Percentiles rank a stretch among this genome's conserved stretches.
These are phyloP conservation scores for Trichonephila inaurata DNA, from an alignment of 1,140 invertebrate species.

Conservation along the genomic window DNA sequence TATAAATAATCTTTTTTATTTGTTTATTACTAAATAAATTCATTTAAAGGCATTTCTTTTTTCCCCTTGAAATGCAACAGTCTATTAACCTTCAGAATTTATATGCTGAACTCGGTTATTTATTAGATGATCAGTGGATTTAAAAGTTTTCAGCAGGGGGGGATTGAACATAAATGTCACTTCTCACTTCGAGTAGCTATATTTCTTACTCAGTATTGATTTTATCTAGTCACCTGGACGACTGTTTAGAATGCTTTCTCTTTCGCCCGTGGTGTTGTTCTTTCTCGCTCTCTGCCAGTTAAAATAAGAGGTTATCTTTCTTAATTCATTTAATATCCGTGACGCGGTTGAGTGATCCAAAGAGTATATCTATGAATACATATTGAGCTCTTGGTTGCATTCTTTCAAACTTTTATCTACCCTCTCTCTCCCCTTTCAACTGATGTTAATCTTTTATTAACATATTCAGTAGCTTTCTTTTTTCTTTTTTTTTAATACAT, in stretches of 20 bases:
- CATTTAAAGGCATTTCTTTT: background rate
- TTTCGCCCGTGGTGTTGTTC: background rate
- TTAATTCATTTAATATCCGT: background rate
- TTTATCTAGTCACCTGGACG: background rate
- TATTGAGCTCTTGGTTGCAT: background rate
- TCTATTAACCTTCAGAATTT: background rate
- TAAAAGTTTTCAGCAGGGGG: slow-evolving; percentile 1
- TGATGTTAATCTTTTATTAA: background rate
- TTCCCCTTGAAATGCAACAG: background rate
- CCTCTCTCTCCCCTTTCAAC: background rate
- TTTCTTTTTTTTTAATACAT: background rate
- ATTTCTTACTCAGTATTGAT: background rate
- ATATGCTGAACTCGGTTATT: background rate
- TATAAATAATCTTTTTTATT: too few species aligned
- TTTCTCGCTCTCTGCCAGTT: background rate
- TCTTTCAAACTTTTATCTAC: background rate
- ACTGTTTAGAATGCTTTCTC: background rate
- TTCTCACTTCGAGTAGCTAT: background rate
- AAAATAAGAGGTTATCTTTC: background rate
- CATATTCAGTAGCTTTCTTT: background rate
- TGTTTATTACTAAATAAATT: too few species aligned
- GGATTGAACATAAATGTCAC: background rate
- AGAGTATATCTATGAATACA: background rate
- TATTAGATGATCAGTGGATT: background rate
- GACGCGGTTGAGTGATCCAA: background rate